phyloP scores from a whole-genome alignment of 2,113 vertebrate genomes.

The Hydropotes inermis region DNA sequence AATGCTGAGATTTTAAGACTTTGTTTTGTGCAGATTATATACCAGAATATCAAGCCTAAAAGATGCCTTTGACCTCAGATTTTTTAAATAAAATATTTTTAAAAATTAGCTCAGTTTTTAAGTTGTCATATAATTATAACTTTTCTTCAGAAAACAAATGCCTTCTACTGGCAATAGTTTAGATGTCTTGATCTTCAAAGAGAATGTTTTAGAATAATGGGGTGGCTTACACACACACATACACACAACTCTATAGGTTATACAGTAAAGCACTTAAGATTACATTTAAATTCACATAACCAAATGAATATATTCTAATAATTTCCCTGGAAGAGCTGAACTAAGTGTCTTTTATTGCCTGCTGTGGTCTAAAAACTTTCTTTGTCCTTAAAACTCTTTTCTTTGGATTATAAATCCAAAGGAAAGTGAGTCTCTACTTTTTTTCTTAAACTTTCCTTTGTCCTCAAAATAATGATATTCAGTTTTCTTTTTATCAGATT shows the following conservation, averaged over 20 bases:
- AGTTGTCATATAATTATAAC: not conserved
- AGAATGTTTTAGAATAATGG: not conserved
- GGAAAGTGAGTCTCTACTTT: not conserved
- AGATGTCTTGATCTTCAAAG: not conserved
- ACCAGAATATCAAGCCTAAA: not conserved
- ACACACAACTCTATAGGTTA: not conserved
- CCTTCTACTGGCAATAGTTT: not conserved
- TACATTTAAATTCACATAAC: not conserved
- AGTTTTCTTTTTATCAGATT: not conserved
- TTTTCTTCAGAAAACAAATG: not conserved
- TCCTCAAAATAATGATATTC: not conserved
- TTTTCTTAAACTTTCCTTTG: not conserved
- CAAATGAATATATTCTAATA: not conserved
- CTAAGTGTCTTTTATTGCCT: not conserved
- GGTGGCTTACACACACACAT: not conserved
- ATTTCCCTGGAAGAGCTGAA: not conserved
- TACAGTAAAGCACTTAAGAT: not conserved
- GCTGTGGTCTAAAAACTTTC: not conserved
- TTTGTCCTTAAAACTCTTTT: not conserved
- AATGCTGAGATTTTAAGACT: not conserved
- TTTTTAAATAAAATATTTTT: not conserved
- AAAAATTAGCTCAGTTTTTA: not conserved
- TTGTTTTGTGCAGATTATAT: not conserved
- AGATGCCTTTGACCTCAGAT: not conserved
- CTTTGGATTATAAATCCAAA: not conserved